These are phyloP conservation scores for Cyprinodon diabolis DNA, from an alignment of 2,797 vertebrate genomes.

Conservation along the genomic window DNA sequence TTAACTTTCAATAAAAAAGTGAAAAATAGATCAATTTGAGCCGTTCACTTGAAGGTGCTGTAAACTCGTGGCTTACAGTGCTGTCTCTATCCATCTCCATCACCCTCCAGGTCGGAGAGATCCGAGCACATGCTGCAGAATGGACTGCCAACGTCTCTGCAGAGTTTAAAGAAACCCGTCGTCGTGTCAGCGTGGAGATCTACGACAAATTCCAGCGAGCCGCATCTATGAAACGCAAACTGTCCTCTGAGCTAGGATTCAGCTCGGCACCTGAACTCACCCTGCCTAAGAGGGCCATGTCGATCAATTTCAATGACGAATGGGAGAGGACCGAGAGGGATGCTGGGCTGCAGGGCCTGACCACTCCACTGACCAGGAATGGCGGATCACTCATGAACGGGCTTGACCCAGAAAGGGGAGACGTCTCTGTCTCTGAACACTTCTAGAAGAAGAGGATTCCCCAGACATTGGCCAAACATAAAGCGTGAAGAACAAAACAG, in stretches of 20 bases:
- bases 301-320: slow-evolving; percentile 87
- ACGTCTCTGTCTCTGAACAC: slow-evolving; percentile 88
- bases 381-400: slow-evolving; percentile 89
- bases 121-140: slow-evolving; percentile 95
- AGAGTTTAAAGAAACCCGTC: slow-evolving; percentile 94
- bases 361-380: slow-evolving; percentile 82
- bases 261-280: slow-evolving; percentile 87
- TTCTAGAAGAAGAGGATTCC: slow-evolving; percentile 78
- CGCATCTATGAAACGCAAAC: slow-evolving; percentile 93
- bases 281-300: slow-evolving; percentile 85
- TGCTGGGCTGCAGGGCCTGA: slow-evolving; percentile 57
- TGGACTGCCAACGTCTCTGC: slow-evolving; percentile 97
- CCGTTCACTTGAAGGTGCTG: not conserved
- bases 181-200: slow-evolving; percentile 94
- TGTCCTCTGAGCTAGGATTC: slow-evolving; percentile 90
- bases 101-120: slow-evolving; percentile 88
- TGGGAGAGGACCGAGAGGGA: slow-evolving; percentile 75
- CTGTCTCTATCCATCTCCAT: not conserved
- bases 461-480: not conserved
- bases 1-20: not conserved
- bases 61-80: not conserved
- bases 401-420: slow-evolving; percentile 83
- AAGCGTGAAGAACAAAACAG: slow-evolving; percentile 14
- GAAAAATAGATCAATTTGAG: not conserved
- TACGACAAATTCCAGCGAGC: slow-evolving; percentile 97